Percentiles rank a stretch among this genome's conserved stretches.
These are phyloP conservation scores for Tauraco erythrolophus DNA, from an alignment of 2,113 vertebrate species.

Conservation along the genomic window DNA sequence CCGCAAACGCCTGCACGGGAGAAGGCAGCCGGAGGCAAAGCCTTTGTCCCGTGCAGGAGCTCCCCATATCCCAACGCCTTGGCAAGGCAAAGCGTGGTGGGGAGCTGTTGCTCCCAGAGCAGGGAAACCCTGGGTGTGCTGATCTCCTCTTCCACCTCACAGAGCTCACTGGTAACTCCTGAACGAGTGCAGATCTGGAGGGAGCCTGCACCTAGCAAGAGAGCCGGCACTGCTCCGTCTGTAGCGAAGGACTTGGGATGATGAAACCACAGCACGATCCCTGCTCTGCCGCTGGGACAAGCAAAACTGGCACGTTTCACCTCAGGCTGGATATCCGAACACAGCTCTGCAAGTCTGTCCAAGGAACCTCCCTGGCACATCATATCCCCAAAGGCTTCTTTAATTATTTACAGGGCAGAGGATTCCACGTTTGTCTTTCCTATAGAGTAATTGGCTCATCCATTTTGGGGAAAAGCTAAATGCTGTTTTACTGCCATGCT, in stretches of 20 bases:
- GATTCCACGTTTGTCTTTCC: background rate
- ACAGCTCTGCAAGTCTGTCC: background rate
- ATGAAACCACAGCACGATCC: background rate
- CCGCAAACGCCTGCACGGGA: background rate
- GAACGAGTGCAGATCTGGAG: background rate
- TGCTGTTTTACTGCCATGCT: background rate
- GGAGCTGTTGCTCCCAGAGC: background rate
- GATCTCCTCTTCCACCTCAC: background rate
- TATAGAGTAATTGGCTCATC: background rate
- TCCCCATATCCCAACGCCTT: accelerated
- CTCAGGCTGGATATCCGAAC: background rate
- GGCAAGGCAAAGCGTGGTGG: too few relatives aligned
- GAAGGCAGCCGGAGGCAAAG: background rate
- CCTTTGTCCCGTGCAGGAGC: background rate
- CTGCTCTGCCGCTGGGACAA: background rate
- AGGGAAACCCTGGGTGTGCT: background rate
- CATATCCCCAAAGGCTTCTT: background rate
- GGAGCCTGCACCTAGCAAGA: background rate
- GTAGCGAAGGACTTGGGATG: background rate
- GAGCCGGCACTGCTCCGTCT: background rate
- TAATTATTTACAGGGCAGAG: background rate
- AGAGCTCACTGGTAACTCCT: background rate
- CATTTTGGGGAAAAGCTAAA: background rate
- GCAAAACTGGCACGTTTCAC: background rate
- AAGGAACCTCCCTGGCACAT: background rate